A percentile compares a stretch with the other conserved stretches of the same genome.
phyloP scores from a whole-genome alignment of 2,797 vertebrate genomes.

The Halcyon chelicuti region DNA sequence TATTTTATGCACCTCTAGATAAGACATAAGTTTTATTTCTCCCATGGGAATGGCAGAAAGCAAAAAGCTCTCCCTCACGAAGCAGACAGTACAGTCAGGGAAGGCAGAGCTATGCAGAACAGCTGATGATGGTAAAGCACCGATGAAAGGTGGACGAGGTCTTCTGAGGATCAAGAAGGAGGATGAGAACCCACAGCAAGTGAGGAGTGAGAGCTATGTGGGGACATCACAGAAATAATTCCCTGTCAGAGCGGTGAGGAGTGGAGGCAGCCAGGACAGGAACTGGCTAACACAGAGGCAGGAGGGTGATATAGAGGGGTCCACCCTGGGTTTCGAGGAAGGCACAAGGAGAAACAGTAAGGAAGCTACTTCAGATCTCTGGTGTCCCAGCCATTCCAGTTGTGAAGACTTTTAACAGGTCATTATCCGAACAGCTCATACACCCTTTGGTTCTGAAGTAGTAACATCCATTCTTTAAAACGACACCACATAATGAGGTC shows the following conservation, averaged over 20 bases:
- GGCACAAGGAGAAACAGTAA: neutral
- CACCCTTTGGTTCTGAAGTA: neutral
- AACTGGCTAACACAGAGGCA: neutral
- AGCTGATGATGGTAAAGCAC: rapidly evolving
- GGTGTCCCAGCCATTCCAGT: neutral
- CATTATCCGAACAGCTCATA: neutral
- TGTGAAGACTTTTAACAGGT: neutral
- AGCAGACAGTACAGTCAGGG: neutral
- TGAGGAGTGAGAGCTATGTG: neutral
- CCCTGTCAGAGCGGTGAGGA: neutral
- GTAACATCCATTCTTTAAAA: neutral
- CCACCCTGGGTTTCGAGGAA: neutral
- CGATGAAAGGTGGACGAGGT: neutral
- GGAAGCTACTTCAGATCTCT: neutral
- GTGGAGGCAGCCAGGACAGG: neutral
- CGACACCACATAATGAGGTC: neutral
- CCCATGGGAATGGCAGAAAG: neutral
- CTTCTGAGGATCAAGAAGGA: neutral
- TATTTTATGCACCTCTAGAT: neutral
- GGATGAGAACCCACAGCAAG: neutral
- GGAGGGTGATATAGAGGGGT: neutral
- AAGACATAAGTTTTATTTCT: neutral
- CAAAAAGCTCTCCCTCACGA: neutral
- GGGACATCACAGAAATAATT: neutral
- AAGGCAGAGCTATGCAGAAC: neutral